These are phyloP conservation scores for Argopecten irradians DNA, from an alignment of 1,140 invertebrate genomes.

Conservation along the genomic window DNA sequence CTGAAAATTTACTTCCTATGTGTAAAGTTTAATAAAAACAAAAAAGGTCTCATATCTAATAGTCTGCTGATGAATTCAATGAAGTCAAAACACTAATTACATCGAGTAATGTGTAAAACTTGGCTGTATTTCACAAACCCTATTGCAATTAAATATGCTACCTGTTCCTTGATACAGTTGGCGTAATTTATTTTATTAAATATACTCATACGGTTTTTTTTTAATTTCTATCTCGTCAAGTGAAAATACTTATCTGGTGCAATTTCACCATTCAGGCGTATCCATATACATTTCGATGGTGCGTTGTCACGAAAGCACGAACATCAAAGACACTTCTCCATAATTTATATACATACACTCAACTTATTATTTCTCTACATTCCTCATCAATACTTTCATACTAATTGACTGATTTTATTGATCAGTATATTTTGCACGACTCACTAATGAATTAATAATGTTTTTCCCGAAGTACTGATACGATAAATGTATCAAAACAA, in stretches of 20 bases:
- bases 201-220: neutral
- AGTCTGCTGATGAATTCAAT: too few relatives aligned
- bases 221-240: neutral
- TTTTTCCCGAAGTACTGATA: neutral
- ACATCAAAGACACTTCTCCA: neutral
- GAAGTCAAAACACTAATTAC: too few relatives aligned
- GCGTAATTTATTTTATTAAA: too few relatives aligned
- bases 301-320: neutral
- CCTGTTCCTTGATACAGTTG: too few relatives aligned
- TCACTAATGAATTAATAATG: slow-evolving; percentile 19
- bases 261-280: neutral
- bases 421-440: neutral
- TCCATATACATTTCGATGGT: neutral
- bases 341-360: neutral
- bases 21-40: too few relatives aligned
- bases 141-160: too few relatives aligned
- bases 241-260: neutral
- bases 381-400: neutral
- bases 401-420: slow-evolving; percentile 1
- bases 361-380: neutral
- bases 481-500: neutral
- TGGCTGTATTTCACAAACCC: too few relatives aligned
- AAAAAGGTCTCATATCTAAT: too few relatives aligned
- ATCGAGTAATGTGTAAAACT: too few relatives aligned
- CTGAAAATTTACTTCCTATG: too few relatives aligned